Evolutionary conservation across 2,888 invertebrate species (phyloP), one percentile per base, ranked within the genome.

Genomic region (Ophion slaviceki): DNA sequence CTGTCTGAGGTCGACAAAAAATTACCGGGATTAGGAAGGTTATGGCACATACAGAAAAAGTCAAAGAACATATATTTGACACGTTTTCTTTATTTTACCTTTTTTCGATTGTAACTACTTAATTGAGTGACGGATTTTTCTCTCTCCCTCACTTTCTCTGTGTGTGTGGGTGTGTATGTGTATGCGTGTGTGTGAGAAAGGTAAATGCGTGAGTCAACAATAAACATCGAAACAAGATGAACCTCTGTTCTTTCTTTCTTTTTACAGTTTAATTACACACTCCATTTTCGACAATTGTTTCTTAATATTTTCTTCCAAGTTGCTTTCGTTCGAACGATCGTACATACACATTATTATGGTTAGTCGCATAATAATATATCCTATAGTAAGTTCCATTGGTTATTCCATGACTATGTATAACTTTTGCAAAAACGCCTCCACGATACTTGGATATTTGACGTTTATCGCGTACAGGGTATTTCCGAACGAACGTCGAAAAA

Each of bases 261-360:
- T 85, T 82, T 86, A 82, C 80, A 82, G 53, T 82, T 80, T 82
- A 86, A 86, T 86, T 86, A 86, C 85, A 85, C 76, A 32, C 77
- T 80, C 77, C 57, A 66, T 80, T 62, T 57, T 79, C 70, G 75
- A 61, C 78, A 70, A 72, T 77, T 67, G 64, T 61, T 45, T 47
- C 14, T 64, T 32, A 62, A 17, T 70, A 10, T 32, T 59, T 62
- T 62, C 2, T 59, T 53, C 8, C 62, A 17, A 28, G 71, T 66
- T 68, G 64, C 68, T 59, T 72, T 74, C 68, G 79, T 82, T 61
- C 70, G 67, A 75, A 82, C 75, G 66, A 71, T 79, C 75, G 79
- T 71, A 67, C 61, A 32, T 70, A 78, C 70, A 74, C 67, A 62
- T 59, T 66, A 66, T 57, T 62, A 85, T 79, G 59, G 40, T 75